Base-by-base conservation (phyloP, 1,140 invertebrate species). In the Aporrectodea caliginosa region DNA sequence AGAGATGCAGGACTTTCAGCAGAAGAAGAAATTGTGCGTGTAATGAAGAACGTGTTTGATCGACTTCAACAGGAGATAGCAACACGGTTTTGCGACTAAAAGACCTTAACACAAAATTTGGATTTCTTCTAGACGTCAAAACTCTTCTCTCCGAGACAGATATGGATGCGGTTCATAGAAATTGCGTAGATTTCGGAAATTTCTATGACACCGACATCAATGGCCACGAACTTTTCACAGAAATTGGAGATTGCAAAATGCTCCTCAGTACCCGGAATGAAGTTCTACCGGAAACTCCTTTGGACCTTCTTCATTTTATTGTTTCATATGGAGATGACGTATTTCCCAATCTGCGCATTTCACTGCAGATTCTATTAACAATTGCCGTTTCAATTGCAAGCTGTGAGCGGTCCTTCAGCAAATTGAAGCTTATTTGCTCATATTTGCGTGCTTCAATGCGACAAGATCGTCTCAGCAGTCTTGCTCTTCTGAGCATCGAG, bases 21-120 rank as follows among this genome's bases (percentile, higher is more conserved):
- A 80, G 33, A 78, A 78, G 68, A 77, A 69, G 74, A 81, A 78
- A 81, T 81, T 75, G 33, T 35, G 6, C 75, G 34, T 1, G 34
- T 81, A 6, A 73, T 80, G 79, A 80, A 80, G 75, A 80, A 58
- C 34, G 43, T 81, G n/a, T 68, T 81, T 32, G 81, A 77, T 80
- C 35, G 68, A 33, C 31, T 77, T 16, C 81, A 80, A 0, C 71
- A 75, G 43, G 81, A 81, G 58, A 72, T 80, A 58, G 58, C 29
- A 71, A 69, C 70, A 43, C 75, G 68, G 75, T 81, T 81, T 73
- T 32, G 33, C 32, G 16, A 34, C 32, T 16, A 32, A 16, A 75
- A 32, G 73, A 32, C 32, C 29, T 16, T 27, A 81, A 80, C 58
- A 43, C 58, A 27, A 0, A 73, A 43, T 81, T 81, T 69, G 78